Conservation (phyloP, 2,888 invertebrate genomes). For the Cantharis lateralis region DNA sequence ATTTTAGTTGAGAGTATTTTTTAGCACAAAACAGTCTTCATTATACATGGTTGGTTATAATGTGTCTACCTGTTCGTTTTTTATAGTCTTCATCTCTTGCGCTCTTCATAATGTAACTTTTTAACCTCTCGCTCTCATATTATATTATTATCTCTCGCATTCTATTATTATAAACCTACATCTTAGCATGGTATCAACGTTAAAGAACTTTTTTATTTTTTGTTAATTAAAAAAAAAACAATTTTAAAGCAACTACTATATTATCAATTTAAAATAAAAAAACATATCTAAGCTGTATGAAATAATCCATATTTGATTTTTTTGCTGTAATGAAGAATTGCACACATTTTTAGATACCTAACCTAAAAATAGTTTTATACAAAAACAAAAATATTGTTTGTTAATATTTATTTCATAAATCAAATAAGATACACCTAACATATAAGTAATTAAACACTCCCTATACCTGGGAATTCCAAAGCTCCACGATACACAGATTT, state of each 20-base stretch:
- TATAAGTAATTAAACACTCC: neutral
- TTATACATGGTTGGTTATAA: conserved; percentile 18
- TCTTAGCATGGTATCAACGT: neutral
- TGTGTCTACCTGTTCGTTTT: conserved; percentile 16
- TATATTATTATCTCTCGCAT: neutral
- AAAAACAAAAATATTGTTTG: neutral
- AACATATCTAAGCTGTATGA: neutral
- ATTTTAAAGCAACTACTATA: neutral
- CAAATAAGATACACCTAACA: neutral
- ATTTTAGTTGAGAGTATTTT: conserved; percentile 8
- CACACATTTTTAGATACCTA: neutral
- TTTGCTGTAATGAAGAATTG: neutral
- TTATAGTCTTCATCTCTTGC: conserved; percentile 4
- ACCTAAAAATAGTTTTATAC: neutral
- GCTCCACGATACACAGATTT: neutral
- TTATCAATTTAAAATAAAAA: neutral
- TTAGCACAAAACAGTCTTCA: conserved; percentile 4
- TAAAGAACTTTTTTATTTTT: conserved; percentile 7
- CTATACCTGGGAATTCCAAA: neutral
- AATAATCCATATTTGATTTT: no score
- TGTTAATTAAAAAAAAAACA: conserved; percentile 9
- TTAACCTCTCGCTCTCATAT: neutral
- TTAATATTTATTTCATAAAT: neutral
- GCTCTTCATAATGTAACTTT: neutral
- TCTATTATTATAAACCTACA: neutral